A percentile compares a stretch with the other conserved stretches of the same genome.
Conservation (phyloP, 2,113 vertebrate genomes). For the Abramis brama region DNA sequence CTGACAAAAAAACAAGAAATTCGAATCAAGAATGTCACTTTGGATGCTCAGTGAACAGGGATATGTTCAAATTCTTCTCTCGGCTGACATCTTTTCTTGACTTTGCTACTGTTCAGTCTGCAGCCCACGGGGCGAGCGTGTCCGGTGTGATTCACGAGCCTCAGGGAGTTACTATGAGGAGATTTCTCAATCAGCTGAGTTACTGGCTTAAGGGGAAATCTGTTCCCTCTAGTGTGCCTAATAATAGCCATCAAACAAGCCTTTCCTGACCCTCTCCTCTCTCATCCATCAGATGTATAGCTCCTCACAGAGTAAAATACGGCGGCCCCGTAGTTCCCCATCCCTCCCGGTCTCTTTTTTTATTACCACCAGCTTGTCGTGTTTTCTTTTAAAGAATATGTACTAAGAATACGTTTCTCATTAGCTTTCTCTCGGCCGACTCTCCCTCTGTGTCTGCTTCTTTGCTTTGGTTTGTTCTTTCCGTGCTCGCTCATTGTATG, state of each 20-base stretch:
- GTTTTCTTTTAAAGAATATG: not conserved
- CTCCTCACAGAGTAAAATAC: constrained; percentile 15
- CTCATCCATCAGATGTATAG: constrained; percentile 29
- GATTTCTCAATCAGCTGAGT: constrained; percentile 36
- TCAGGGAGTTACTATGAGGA: constrained; percentile 2
- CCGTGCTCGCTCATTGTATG: constrained; percentile 15
- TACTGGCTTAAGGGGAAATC: constrained; percentile 43
- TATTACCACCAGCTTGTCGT: constrained; percentile 38
- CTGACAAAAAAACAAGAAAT: not conserved
- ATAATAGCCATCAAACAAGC: constrained; percentile 36
- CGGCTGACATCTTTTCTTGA: not conserved
- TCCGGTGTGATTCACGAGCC: constrained; percentile 34
- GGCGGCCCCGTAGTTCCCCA: not conserved
- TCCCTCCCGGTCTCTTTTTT: constrained; percentile 6
- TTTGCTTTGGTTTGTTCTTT: constrained; percentile 26
- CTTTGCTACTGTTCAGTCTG: not conserved
- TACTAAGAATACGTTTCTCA: constrained; percentile 23
- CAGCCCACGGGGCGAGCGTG: not conserved
- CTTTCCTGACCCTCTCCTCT: constrained; percentile 11
- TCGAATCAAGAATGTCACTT: not conserved
- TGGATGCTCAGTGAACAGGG: not conserved
- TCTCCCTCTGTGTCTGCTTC: constrained; percentile 32
- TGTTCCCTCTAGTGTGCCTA: constrained; percentile 36
- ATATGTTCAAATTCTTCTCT: not conserved
- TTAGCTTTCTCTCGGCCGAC: constrained; percentile 18